Percentiles rank a stretch among this genome's conserved stretches.
These are phyloP conservation scores for Cantharis rustica DNA, from an alignment of 2,888 invertebrate genomes.

Conservation along the genomic window DNA sequence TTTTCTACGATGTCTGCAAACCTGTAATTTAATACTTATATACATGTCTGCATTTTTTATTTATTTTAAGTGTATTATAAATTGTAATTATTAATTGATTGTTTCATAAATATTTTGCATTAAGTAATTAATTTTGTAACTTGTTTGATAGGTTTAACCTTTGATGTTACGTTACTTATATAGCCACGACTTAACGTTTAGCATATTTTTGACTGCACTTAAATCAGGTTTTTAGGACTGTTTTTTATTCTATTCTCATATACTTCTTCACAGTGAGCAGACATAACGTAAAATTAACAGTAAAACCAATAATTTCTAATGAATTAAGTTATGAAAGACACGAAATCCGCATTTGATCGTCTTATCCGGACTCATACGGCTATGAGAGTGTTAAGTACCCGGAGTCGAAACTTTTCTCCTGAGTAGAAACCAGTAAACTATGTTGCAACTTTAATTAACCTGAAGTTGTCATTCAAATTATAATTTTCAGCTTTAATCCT, in stretches of 20 bases:
- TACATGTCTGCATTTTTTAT: constrained; percentile 6
- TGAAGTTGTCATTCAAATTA: neutral
- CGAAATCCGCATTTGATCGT: neutral
- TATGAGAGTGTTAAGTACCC: neutral
- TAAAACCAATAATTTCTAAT: neutral
- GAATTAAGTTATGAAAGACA: neutral
- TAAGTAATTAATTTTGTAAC: neutral
- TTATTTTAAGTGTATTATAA: constrained; percentile 7
- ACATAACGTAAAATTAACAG: neutral
- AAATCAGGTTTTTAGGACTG: neutral
- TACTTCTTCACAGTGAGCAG: neutral
- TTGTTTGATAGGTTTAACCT: neutral
- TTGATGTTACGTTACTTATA: neutral
- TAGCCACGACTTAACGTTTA: neutral
- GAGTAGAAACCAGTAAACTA: neutral
- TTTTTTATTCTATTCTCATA: neutral
- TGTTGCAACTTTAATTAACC: neutral
- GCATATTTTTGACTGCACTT: neutral
- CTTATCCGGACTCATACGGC: neutral
- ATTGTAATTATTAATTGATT: neutral
- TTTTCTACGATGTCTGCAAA: constrained; percentile 2
- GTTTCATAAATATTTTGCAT: neutral
- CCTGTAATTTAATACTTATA: constrained; percentile 7
- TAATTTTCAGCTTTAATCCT: neutral
- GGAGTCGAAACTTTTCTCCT: neutral